Evolutionary conservation across 1,140 invertebrate genomes (phyloP).

Genomic region (Cepaea nemoralis): DNA sequence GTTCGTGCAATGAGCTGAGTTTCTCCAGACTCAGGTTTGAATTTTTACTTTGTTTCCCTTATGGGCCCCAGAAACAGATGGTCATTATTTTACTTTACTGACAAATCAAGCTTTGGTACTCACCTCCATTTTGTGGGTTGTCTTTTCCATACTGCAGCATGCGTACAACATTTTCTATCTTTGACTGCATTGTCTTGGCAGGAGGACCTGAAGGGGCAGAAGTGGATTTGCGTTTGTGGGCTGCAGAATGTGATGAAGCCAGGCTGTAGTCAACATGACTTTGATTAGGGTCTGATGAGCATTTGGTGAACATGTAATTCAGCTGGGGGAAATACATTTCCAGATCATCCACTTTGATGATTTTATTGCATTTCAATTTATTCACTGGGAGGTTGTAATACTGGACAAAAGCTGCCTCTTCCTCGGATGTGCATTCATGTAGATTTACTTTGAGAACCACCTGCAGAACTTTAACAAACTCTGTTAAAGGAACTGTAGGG

Average conservation of each 20-base stretch:
- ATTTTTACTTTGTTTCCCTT: too few relatives aligned
- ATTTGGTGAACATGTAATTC: slow-evolving; percentile 60
- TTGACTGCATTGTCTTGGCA: not conserved
- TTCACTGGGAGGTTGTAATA: slow-evolving; percentile 67
- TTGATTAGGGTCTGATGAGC: not conserved
- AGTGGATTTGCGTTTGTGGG: not conserved
- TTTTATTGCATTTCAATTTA: slow-evolving; percentile 66
- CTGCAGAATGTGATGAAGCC: not conserved
- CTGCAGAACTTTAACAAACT: slow-evolving; percentile 65
- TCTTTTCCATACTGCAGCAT: not conserved
- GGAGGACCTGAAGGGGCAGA: not conserved
- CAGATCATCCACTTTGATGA: slow-evolving; percentile 63
- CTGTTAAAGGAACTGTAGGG: slow-evolving; percentile 61
- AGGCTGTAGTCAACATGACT: not conserved
- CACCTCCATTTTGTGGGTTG: not conserved
- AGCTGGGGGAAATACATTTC: slow-evolving; percentile 65
- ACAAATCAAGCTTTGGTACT: too few relatives aligned
- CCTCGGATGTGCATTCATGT: slow-evolving; percentile 59
- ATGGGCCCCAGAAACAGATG: too few relatives aligned
- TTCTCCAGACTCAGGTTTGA: too few relatives aligned
- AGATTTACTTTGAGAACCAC: slow-evolving; percentile 62
- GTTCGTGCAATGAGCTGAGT: too few relatives aligned
- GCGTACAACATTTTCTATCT: slow-evolving; percentile 16
- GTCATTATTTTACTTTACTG: too few relatives aligned
- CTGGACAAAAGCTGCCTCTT: slow-evolving; percentile 67